Percentiles rank a stretch among this genome's conserved stretches.
These are phyloP conservation scores for Thamnophis sirtalis DNA, from an alignment of 2,113 vertebrate species.

Conservation along the genomic window DNA sequence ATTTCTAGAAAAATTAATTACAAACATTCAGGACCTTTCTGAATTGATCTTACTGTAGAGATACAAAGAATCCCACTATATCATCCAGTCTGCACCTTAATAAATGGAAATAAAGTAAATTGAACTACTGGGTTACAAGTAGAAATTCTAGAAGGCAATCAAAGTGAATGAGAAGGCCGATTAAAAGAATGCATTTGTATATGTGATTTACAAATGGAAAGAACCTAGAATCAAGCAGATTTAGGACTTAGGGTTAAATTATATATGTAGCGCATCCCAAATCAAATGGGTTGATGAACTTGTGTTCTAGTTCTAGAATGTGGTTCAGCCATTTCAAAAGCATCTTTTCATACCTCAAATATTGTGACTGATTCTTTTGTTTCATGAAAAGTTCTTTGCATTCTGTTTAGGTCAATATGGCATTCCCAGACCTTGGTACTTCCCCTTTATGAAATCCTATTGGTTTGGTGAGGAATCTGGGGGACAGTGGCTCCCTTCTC, in stretches of 20 bases:
- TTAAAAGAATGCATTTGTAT: not conserved
- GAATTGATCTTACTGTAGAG: not conserved
- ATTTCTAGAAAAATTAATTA: not conserved
- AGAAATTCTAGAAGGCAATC: not conserved
- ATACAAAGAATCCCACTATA: not conserved
- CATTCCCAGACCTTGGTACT: constrained; percentile 93
- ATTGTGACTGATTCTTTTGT: not conserved
- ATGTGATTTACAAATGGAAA: not conserved
- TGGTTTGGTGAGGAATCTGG: constrained; percentile 85
- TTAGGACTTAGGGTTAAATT: not conserved
- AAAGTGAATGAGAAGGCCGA: not conserved
- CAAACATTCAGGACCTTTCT: not conserved
- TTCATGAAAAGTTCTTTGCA: constrained; percentile 7
- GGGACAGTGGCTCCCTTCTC: constrained; percentile 60
- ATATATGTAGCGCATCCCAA: too few species aligned
- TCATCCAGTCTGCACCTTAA: not conserved
- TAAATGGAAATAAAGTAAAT: not conserved
- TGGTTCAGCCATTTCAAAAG: not conserved
- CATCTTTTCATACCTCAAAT: not conserved
- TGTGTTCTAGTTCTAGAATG: too few species aligned
- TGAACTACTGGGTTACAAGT: not conserved
- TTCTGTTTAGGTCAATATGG: constrained; percentile 87
- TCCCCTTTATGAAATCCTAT: constrained; percentile 90
- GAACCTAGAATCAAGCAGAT: not conserved
- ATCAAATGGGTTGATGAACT: not conserved